These are phyloP conservation scores for Probosciger aterrimus DNA, from an alignment of 2,113 vertebrate genomes.

Conservation along the genomic window DNA sequence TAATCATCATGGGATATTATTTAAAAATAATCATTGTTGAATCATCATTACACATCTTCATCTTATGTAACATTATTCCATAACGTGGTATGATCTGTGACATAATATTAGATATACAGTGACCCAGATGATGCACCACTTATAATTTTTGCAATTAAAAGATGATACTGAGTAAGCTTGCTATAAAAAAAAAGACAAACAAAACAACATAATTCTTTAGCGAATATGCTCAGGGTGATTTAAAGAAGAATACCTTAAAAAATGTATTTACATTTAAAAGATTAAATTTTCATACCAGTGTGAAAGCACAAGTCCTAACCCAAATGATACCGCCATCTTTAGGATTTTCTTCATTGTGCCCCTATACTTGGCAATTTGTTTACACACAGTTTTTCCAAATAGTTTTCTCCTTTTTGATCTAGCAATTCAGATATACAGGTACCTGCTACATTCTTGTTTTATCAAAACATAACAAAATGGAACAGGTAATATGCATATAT, in stretches of 20 bases:
- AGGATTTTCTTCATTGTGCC: not conserved
- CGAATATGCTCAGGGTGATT: not conserved
- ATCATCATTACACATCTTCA: not conserved
- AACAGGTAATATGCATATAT: not conserved
- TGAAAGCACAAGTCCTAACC: not conserved
- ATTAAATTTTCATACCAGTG: not conserved
- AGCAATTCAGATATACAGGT: not conserved
- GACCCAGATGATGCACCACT: not conserved
- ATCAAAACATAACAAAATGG: not conserved
- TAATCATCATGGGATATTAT: not conserved
- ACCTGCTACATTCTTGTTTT: not conserved
- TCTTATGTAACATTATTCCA: not conserved
- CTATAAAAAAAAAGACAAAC: not conserved
- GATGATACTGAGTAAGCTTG: not conserved
- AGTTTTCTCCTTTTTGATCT: not conserved
- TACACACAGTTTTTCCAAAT: not conserved
- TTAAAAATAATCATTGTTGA: not conserved
- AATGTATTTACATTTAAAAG: not conserved
- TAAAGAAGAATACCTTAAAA: not conserved
- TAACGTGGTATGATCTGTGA: not conserved
- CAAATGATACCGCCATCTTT: not conserved
- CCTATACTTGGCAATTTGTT: not conserved
- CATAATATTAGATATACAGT: not conserved
- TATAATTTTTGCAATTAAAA: not conserved
- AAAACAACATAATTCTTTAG: not conserved